Evolutionary conservation across 2,797 vertebrate genomes (phyloP).

Genomic region (Stomatorhinus walkeri): DNA sequence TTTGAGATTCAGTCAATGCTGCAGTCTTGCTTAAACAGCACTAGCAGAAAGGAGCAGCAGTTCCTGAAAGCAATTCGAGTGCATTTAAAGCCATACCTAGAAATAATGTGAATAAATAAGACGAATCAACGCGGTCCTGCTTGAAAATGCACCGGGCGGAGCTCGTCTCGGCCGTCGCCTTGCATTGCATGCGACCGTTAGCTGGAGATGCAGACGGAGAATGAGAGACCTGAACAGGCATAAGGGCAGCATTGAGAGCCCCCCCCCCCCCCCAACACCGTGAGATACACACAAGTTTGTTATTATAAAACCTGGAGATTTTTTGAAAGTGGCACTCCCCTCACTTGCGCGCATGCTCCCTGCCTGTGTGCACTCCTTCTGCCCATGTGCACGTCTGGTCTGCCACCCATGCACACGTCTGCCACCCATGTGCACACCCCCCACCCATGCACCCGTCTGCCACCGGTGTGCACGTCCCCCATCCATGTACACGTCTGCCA

Average conservation of each 20-base stretch:
- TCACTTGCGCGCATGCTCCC: background rate
- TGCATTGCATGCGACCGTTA: conserved; percentile 34
- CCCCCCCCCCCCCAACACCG: conserved; percentile 25
- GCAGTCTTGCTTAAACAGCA: background rate
- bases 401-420: too few species aligned
- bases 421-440: background rate
- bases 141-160: background rate
- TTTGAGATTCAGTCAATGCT: conserved; percentile 15
- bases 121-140: background rate
- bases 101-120: background rate
- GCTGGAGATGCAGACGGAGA: conserved; percentile 42
- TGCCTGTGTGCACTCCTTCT: background rate
- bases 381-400: background rate
- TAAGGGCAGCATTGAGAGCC: conserved; percentile 38
- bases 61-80: background rate
- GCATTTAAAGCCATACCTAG: background rate
- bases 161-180: background rate
- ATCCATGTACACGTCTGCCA: too few species aligned
- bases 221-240: conserved; percentile 23
- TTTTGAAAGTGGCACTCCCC: background rate
- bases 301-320: background rate
- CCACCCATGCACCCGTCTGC: too few species aligned
- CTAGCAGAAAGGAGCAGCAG: background rate
- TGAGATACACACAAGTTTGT: background rate
- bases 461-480: background rate